Base-by-base conservation (phyloP, 2,888 invertebrate genomes). In the Euplagia quadripunctaria region DNA sequence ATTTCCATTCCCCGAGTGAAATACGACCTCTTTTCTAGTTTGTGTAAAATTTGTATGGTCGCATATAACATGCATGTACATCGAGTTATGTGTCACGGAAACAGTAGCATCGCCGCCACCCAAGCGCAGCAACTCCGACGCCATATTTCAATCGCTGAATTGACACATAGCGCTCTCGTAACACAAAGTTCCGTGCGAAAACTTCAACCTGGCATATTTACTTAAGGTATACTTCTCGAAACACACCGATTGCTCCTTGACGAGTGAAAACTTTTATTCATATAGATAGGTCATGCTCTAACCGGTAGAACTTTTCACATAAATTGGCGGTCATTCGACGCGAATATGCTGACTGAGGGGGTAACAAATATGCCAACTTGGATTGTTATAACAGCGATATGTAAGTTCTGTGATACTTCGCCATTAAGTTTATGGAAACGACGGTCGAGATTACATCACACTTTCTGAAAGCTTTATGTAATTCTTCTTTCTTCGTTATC, bases 61-160 rank as follows among this genome's bases (percentile, higher is more conserved):
- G 85, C 86, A 90, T 88, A 86, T 61, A 82, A 84, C 84, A 85
- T 85, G 84, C 86, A 87, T 88, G 89, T 89, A 96, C 90, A 89
- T 88, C 90, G 76, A 79, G 79, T 83, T 78, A 90, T 88, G 86
- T 83, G 83, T 80, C 85, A 86, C 96, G 96, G 97, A 96, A 97
- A 96, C 96, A 96, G 96, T 96, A 94, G 96, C 97, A 97, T 97
- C 97, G 96, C 96, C 96, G 94, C 83, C 85, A 81, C 78, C 86
- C 88, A 87, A 89, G 88, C 86, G 87, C 82, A 78, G 79, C 66
- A 83, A 87, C 90, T 87, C 87, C 89, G 88, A 84, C 89, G 90
- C 94, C 90, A 93, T 96, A 96, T 94, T 94, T 95, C 95, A 95
- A 94, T 94, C 92, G 89, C 78, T 85, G 91, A 93, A 95, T 95